A percentile compares a stretch with the other conserved stretches of the same genome.
phyloP scores from a whole-genome alignment of 2,888 invertebrate genomes.

The Rhabditoides inermis region DNA sequence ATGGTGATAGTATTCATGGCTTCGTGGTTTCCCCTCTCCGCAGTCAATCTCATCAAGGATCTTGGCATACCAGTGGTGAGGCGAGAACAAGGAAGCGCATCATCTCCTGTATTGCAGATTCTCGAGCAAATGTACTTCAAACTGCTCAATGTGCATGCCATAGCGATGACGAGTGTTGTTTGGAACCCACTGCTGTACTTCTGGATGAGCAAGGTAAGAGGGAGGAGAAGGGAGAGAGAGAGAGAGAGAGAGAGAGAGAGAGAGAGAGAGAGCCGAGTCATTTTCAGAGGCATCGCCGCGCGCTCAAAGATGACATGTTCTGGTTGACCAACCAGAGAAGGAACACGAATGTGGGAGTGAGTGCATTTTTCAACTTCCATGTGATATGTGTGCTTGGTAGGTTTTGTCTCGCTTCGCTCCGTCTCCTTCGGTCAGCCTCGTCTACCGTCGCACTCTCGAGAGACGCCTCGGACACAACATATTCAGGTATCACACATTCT shows the following conservation, averaged over 20 bases:
- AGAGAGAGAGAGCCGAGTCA: too few relatives aligned
- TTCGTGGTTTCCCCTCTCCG: constrained; percentile 48
- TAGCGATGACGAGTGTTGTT: constrained; percentile 50
- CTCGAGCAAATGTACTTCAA: constrained; percentile 46
- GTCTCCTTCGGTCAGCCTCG: constrained; percentile 44
- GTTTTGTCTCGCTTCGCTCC: constrained; percentile 46
- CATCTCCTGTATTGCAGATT: too few relatives aligned
- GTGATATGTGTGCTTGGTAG: too few relatives aligned
- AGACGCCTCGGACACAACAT: constrained; percentile 38
- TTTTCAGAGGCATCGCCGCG: constrained; percentile 46
- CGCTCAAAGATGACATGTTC: constrained; percentile 50
- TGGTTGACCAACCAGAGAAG: constrained; percentile 47
- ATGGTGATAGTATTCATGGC: constrained; percentile 48
- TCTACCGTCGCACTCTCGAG: constrained; percentile 45
- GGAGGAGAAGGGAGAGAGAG: too few relatives aligned
- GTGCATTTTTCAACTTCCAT: too few relatives aligned
- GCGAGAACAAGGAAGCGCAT: background rate
- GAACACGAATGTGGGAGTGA: constrained; percentile 28
- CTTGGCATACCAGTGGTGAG: constrained; percentile 18
- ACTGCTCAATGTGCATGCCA: constrained; percentile 43
- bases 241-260: too few relatives aligned
- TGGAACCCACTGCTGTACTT: constrained; percentile 51
- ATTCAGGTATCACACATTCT: constrained; percentile 16
- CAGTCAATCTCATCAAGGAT: constrained; percentile 47
- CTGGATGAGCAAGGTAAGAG: constrained; percentile 48